A percentile compares a stretch with the other conserved stretches of the same genome.
Evolutionary conservation across 2,797 vertebrate species (phyloP).

Genomic region (Diplodus sargus): DNA sequence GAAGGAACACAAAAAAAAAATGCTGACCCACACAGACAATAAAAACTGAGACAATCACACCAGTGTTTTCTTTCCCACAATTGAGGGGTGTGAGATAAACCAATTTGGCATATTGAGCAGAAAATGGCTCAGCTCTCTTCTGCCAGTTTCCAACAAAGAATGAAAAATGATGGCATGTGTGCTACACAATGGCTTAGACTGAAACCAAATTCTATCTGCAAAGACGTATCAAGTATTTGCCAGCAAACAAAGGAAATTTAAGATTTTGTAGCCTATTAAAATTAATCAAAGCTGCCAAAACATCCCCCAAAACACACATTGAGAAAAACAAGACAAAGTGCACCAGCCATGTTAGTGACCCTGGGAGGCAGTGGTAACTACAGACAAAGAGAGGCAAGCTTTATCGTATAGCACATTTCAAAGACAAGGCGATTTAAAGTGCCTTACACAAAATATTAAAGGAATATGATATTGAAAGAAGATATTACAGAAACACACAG

Average conservation of each 20-base stretch:
- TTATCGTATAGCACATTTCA: too few relatives aligned
- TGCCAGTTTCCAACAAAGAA: not conserved
- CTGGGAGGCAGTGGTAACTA: too few relatives aligned
- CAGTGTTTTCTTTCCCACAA: not conserved
- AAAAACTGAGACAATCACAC: not conserved
- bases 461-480: too few relatives aligned
- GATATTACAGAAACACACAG: too few relatives aligned
- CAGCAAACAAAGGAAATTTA: not conserved
- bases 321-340: not conserved
- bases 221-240: not conserved
- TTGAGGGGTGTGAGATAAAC: not conserved
- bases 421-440: too few relatives aligned
- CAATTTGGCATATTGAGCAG: not conserved
- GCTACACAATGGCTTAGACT: slow-evolving; percentile 2
- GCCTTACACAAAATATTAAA: too few relatives aligned
- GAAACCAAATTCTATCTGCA: not conserved
- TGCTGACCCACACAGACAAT: not conserved
- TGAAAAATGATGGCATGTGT: not conserved
- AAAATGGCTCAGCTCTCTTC: not conserved
- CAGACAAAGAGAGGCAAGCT: too few relatives aligned
- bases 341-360: not conserved
- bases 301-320: not conserved
- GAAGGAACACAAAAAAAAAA: not conserved
- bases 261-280: not conserved
- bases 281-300: not conserved